Conservation (phyloP, 2,888 invertebrate genomes). For the Andrena bicolor region DNA sequence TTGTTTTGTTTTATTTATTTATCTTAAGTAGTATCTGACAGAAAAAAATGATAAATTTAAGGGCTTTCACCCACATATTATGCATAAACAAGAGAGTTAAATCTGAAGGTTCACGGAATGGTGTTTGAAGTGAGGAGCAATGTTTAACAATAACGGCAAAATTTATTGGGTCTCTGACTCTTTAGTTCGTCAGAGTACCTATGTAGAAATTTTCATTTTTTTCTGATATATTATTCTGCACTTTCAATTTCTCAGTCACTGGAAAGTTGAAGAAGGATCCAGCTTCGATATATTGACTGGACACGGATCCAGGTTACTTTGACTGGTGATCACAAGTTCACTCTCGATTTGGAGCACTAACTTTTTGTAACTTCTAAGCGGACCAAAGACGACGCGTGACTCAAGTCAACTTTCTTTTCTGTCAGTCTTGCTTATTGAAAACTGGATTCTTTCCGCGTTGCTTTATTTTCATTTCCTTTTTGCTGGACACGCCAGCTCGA, state of each 20-base stretch:
- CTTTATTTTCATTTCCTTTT: conserved; percentile 50
- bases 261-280: conserved; percentile 18
- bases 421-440: conserved; percentile 46
- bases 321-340: conserved; percentile 22
- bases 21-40: no score
- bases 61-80: no score
- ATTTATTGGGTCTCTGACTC: no score
- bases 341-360: conserved; percentile 14
- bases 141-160: no score
- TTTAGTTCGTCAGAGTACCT: no score
- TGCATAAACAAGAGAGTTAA: no score
- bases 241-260: conserved; percentile 13
- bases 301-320: conserved; percentile 12
- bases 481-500: neutral
- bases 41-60: no score
- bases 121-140: no score
- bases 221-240: neutral
- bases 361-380: conserved; percentile 35
- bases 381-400: conserved; percentile 7
- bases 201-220: no score
- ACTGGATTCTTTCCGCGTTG: conserved; percentile 51
- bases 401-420: conserved; percentile 61
- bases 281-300: conserved; percentile 17
- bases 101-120: no score
- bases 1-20: no score